Percentiles rank a stretch among this genome's conserved stretches.
These are phyloP conservation scores for Halesus radiatus DNA, from an alignment of 1,140 invertebrate species.

Conservation along the genomic window DNA sequence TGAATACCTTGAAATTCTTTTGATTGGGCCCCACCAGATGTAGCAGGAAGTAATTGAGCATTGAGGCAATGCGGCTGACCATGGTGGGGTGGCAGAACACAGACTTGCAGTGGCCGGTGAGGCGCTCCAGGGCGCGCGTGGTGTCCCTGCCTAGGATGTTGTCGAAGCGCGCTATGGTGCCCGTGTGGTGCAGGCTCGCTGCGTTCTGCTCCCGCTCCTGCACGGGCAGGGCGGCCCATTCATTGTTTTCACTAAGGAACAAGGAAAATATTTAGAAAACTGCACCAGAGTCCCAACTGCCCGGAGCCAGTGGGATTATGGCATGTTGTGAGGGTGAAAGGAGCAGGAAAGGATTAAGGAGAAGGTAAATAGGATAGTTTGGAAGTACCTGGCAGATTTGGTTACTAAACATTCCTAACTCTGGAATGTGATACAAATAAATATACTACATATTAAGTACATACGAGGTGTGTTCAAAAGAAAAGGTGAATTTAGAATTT, in stretches of 20 bases:
- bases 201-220: conserved; percentile 85
- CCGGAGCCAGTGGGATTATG: conserved; percentile 58
- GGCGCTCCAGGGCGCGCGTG: conserved; percentile 85
- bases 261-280: no score
- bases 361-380: no score
- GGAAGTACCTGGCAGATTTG: no score
- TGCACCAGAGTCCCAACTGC: no score
- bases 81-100: conserved; percentile 94
- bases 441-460: no score
- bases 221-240: conserved; percentile 80
- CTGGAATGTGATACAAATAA: no score
- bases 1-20: conserved; percentile 88
- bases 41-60: conserved; percentile 95
- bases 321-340: conserved; percentile 73
- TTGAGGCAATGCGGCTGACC: conserved; percentile 92
- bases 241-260: conserved; percentile 58
- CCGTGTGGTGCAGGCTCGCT: conserved; percentile 82
- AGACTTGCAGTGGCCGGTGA: conserved; percentile 87
- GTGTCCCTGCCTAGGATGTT: conserved; percentile 94
- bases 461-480: no score
- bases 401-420: no score
- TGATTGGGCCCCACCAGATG: conserved; percentile 91
- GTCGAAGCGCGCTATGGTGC: conserved; percentile 90
- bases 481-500: no score
- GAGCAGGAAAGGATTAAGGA: no score